phyloP scores from a whole-genome alignment of 2,797 vertebrate genomes.

The Xenentodon cancila region DNA sequence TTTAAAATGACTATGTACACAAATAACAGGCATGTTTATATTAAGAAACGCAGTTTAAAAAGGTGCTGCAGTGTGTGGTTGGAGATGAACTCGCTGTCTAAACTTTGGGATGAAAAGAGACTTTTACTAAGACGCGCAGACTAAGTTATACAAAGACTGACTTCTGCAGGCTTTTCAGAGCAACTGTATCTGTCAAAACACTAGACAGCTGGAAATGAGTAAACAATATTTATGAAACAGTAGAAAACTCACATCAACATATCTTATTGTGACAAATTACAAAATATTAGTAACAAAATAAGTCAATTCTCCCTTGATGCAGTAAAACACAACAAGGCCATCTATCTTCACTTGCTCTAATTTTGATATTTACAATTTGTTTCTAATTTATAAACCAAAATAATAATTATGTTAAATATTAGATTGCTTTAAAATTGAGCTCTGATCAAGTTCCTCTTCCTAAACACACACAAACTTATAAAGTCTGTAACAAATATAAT shows the following conservation, averaged over 20 bases:
- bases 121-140: background rate
- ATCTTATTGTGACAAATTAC: conserved; percentile 25
- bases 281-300: conserved; percentile 46
- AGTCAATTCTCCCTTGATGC: too few species aligned
- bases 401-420: conserved; percentile 1
- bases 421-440: background rate
- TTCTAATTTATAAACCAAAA: background rate
- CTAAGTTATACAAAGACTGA: background rate
- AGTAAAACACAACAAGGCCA: too few species aligned
- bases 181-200: conserved; percentile 1
- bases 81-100: conserved; percentile 7
- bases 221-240: conserved; percentile 38
- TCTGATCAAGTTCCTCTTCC: background rate
- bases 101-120: conserved; percentile 5
- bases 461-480: conserved; percentile 26
- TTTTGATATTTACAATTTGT: background rate
- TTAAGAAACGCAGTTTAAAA: conserved; percentile 57
- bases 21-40: conserved; percentile 62
- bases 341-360: too few species aligned
- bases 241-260: conserved; percentile 39
- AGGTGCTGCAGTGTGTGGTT: conserved; percentile 55
- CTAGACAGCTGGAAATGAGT: conserved; percentile 6
- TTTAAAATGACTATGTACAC: conserved; percentile 75
- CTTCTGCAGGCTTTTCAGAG: background rate
- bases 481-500: background rate